Evolutionary conservation across 2,797 vertebrate genomes (phyloP), one percentile per base, ranked within the genome.

Genomic region (Poliocrania exsul): DNA sequence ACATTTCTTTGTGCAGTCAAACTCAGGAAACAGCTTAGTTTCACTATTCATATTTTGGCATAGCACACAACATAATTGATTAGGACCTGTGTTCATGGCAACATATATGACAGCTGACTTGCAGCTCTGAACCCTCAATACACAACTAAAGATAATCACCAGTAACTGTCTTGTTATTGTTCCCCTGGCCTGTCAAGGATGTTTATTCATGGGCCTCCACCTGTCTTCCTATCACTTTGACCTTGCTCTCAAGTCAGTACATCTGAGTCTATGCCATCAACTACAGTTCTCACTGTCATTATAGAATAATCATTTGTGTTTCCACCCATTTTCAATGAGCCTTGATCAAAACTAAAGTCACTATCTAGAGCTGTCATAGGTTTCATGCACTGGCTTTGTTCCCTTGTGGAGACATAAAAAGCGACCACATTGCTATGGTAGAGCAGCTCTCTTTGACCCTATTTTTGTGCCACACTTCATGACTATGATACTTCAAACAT

Each of bases 291-390:
- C 25, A 35, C 33, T 74, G 67, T 77, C 81, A 31, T 73, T 80
- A 67, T 4, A 87, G 57, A 92, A 77, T 49, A 87, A 77, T 90
- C 26, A 80, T 64, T 80, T 89, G 9, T 77, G 57, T 71, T 90
- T 86, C 65, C n/a, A 74, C 29, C 16, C n/a, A 53, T 74, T 84
- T 91, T 74, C 92, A 57, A 35, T 33, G 28, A 89, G 29, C 64
- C 78, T 93, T 93, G 81, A 93, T 91, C 84, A 95, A 93, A 96
- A 81, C 37, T 50, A 17, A 90, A 88, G 40, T 78, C 49, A 28
- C 49, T 77, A 24, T 53, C 81, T 93, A 25, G 64, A 87, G 44
- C 49, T 80, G 89, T 67, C 92, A 72, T 1, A 82, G 25, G 23
- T 78, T 91, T 85, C 70, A 38, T 2, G 26, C 16, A 33, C 26